Evolutionary conservation across 2,113 vertebrate species (phyloP), one percentile per base, ranked within the genome.

Genomic region (Patagioenas fasciata): DNA sequence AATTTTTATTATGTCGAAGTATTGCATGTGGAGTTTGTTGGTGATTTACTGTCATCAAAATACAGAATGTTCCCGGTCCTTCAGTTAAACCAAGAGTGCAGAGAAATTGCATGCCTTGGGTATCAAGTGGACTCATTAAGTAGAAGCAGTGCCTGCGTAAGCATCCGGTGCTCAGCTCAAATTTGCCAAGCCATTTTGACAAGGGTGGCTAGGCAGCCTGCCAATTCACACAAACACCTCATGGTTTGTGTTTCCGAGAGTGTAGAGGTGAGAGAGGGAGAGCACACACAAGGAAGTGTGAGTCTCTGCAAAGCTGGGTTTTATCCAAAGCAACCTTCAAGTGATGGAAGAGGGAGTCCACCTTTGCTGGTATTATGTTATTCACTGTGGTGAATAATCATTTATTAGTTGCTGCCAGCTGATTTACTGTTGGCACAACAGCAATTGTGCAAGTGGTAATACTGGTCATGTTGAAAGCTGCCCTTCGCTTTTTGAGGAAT

Each of bases 181-280:
- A 80, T 89, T 88, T 92, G 80, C 80, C 67, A 74, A 88, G 48
- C 48, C 15, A 1, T 88, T 93, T 93, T 83, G 92, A 91, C 80
- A 78, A 38, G 67, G 31, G 48, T 70, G 64, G 53, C 38, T 26
- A 23, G 83, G 85, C 85, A 94, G 60, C 26, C 31, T 67, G 72
- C 87, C 89, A 88, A 0, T 74, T 79, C 85, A 70, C 57, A 66
- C 31, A 62, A 74, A 83, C 64, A 42, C 34, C 77, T 88, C 50
- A 8, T 0, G 0, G 13, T 5, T 74, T 93, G 89, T 82, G 65
- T 85, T 91, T 80, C 71, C 47, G 51, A 36, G 25, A 80, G 20
- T 1, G 1, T 10, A 61, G 44, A 77, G 28, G 82, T 86, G 56
- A 88, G 60, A 42, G 44, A 29, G n/a, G 31, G 36, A 85, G 84